Conservation (phyloP, 1,140 invertebrate species). For the Calycopis cecrops region DNA sequence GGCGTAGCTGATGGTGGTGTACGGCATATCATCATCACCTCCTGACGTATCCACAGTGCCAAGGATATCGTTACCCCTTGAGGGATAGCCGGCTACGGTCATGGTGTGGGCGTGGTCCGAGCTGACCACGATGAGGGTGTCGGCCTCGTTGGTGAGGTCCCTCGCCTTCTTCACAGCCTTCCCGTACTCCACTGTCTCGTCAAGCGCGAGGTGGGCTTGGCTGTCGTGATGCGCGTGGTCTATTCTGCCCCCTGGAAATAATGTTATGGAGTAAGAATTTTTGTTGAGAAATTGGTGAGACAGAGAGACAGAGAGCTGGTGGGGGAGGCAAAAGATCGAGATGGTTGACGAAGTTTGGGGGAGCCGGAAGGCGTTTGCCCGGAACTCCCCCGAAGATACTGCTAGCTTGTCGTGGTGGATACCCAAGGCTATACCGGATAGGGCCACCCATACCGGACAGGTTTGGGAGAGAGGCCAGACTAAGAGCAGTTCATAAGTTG, state of each 20-base stretch:
- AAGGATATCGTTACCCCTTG: slow-evolving; percentile 82
- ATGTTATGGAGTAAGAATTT: not conserved
- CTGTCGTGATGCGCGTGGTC: slow-evolving; percentile 84
- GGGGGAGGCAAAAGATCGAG: no score
- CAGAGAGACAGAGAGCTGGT: no score
- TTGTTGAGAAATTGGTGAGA: not conserved
- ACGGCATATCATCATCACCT: slow-evolving; percentile 79
- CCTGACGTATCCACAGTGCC: slow-evolving; percentile 64
- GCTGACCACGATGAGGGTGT: slow-evolving; percentile 82
- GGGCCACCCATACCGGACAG: no score
- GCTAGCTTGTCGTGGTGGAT: no score
- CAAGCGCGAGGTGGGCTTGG: slow-evolving; percentile 79
- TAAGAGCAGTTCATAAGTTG: no score
- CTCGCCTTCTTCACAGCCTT: slow-evolving; percentile 79
- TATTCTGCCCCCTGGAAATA: slow-evolving; percentile 78
- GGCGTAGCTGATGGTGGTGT: slow-evolving; percentile 84
- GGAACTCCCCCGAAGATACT: no score
- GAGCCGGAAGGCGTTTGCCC: no score
- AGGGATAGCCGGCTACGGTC: slow-evolving; percentile 81
- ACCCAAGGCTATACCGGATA: no score
- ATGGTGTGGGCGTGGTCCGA: slow-evolving; percentile 84
- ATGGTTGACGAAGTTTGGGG: no score
- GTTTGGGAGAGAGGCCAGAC: no score
- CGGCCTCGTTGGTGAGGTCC: slow-evolving; percentile 75
- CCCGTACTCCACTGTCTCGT: slow-evolving; percentile 82